Percentiles rank a stretch among this genome's conserved stretches.
These are phyloP conservation scores for Ptilorrhoa leucosticta DNA, from an alignment of 2,113 vertebrate species.

Conservation along the genomic window DNA sequence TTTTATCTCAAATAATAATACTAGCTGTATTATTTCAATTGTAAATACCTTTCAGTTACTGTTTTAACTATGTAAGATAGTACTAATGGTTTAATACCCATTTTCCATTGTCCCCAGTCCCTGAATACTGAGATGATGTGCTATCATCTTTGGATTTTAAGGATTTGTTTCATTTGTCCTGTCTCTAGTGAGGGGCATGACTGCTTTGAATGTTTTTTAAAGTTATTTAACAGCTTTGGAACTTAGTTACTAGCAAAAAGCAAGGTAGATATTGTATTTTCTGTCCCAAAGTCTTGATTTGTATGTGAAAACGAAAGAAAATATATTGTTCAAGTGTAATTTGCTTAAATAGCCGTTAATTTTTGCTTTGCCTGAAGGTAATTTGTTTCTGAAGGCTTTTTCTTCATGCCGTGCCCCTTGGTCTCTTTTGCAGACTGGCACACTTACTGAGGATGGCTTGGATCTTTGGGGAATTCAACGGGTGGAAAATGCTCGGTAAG, in stretches of 20 bases:
- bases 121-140: background rate
- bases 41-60: background rate
- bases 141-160: background rate
- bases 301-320: background rate
- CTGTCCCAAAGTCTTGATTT: background rate
- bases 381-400: background rate
- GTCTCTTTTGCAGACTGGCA: conserved; percentile 83
- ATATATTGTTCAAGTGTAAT: background rate
- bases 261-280: background rate
- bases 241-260: background rate
- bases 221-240: background rate
- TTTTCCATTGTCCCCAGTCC: background rate
- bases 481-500: conserved; percentile 84
- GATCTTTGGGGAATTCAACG: conserved; percentile 95
- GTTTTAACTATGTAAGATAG: background rate
- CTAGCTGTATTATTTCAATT: background rate
- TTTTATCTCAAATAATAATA: background rate
- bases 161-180: background rate
- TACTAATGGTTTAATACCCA: background rate
- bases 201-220: background rate
- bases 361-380: background rate
- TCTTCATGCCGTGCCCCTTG: background rate
- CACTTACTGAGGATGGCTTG: conserved; percentile 95
- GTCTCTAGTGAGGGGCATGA: background rate
- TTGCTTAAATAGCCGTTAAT: background rate